Evolutionary conservation across 2,888 invertebrate genomes (phyloP).

Genomic region (Erynnis tages): DNA sequence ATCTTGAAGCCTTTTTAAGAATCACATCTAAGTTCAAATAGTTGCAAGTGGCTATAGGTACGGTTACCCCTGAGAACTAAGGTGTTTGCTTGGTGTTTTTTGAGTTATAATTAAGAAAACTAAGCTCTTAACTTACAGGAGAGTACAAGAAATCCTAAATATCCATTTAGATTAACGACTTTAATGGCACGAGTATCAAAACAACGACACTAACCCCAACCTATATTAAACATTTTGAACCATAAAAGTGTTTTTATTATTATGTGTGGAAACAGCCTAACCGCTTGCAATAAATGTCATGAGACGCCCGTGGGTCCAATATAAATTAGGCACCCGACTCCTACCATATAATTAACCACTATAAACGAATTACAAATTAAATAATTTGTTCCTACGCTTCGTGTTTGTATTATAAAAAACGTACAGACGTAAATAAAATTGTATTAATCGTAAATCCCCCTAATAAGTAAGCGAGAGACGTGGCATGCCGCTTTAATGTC

Average conservation of each 20-base stretch:
- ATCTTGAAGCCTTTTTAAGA: too few species aligned
- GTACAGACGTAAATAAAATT: slow-evolving; percentile 58
- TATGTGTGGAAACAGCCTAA: slow-evolving; percentile 44
- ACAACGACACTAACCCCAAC: neutral
- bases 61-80: too few species aligned
- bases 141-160: too few species aligned
- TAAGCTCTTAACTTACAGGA: too few species aligned
- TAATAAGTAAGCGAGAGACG: slow-evolving; percentile 66
- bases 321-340: slow-evolving; percentile 58
- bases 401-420: slow-evolving; percentile 71
- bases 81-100: too few species aligned
- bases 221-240: neutral
- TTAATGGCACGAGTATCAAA: too few species aligned
- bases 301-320: slow-evolving; percentile 40
- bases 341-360: slow-evolving; percentile 63
- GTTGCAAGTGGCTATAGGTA: too few species aligned
- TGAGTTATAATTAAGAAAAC: too few species aligned
- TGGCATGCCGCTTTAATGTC: slow-evolving; percentile 69
- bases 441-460: slow-evolving; percentile 70
- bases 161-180: neutral
- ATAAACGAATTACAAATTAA: slow-evolving; percentile 73
- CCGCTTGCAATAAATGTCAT: slow-evolving; percentile 53
- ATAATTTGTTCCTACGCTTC: slow-evolving; percentile 67
- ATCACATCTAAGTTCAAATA: too few species aligned
- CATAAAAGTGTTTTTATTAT: slow-evolving; percentile 7